Evolutionary conservation across 2,113 vertebrate species (phyloP).

Genomic region (Crotalus viridis): DNA sequence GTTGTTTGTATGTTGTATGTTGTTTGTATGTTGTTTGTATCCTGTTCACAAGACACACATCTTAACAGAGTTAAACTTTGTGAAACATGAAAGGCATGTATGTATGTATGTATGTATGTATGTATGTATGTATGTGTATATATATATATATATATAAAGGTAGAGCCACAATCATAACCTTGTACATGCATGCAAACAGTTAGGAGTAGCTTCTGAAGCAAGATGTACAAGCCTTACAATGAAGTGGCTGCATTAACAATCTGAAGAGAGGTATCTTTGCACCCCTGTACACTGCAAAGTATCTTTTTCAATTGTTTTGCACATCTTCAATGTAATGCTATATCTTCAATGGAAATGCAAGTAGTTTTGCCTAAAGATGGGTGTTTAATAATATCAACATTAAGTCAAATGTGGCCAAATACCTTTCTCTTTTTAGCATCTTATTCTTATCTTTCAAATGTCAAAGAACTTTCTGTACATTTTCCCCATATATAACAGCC

Average conservation of each 20-base stretch:
- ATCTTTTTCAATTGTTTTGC: background rate
- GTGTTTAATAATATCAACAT: background rate
- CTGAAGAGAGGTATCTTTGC: background rate
- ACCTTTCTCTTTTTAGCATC: background rate
- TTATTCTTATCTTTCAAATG: background rate
- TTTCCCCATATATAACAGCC: background rate
- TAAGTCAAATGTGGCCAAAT: background rate
- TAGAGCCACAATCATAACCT: background rate
- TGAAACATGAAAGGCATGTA: background rate
- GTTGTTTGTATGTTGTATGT: background rate
- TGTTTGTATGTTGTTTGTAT: background rate
- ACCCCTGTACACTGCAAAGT: background rate
- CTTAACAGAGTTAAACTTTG: conserved; percentile 12
- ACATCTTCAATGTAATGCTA: background rate
- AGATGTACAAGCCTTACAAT: background rate
- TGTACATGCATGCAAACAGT: background rate
- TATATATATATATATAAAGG: background rate
- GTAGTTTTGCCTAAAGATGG: background rate
- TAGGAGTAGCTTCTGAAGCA: background rate
- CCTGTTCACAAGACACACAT: background rate
- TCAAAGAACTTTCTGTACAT: background rate
- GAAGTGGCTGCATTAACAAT: background rate
- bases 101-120: background rate
- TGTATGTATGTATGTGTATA: too few species aligned
- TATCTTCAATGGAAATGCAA: background rate